These are phyloP conservation scores for Aurelia coerulea DNA, from an alignment of 30 jellyfish, hydroid and myxozoan species.

Conservation along the genomic window DNA sequence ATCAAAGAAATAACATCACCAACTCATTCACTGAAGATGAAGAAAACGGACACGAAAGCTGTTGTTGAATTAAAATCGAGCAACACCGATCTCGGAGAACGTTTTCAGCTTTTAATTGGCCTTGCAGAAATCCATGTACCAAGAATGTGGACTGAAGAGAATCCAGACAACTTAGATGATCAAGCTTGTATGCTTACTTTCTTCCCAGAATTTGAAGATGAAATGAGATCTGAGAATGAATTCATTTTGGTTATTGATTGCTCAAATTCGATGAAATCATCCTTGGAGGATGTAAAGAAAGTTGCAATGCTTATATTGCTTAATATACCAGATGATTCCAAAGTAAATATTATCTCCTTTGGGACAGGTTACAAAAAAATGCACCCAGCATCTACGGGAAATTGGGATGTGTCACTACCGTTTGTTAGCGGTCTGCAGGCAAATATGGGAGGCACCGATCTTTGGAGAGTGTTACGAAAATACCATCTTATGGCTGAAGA, in stretches of 20 bases:
- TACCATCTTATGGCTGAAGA: conserved; percentile 53
- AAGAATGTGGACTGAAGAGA: conserved; percentile 82
- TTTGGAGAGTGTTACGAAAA: conserved; percentile 72
- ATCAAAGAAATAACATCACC: conserved; percentile 77
- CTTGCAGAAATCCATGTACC: conserved; percentile 96
- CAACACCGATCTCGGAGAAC: conserved; percentile 54
- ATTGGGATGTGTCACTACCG: background rate
- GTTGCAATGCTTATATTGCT: conserved; percentile 55
- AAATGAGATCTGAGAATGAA: conserved; percentile 26
- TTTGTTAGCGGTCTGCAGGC: conserved; percentile 27
- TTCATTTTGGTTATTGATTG: conserved; percentile 65
- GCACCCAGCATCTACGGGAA: conserved; percentile 20
- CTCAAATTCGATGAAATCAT: conserved; percentile 76
- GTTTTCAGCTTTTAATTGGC: conserved; percentile 75
- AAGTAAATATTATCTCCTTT: conserved; percentile 61
- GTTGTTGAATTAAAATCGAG: conserved; percentile 53
- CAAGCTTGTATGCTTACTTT: conserved; percentile 96
- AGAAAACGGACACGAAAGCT: conserved; percentile 92
- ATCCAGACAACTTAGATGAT: conserved; percentile 67
- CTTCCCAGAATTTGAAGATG: conserved; percentile 80
- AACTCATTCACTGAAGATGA: conserved; percentile 69
- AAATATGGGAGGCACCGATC: conserved; percentile 76
- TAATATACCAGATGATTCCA: conserved; percentile 58
- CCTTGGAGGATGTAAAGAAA: conserved; percentile 64
- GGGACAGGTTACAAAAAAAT: conserved; percentile 53